These are phyloP conservation scores for Nomada lathburiana DNA, from an alignment of 2,888 invertebrate species.

Conservation along the genomic window DNA sequence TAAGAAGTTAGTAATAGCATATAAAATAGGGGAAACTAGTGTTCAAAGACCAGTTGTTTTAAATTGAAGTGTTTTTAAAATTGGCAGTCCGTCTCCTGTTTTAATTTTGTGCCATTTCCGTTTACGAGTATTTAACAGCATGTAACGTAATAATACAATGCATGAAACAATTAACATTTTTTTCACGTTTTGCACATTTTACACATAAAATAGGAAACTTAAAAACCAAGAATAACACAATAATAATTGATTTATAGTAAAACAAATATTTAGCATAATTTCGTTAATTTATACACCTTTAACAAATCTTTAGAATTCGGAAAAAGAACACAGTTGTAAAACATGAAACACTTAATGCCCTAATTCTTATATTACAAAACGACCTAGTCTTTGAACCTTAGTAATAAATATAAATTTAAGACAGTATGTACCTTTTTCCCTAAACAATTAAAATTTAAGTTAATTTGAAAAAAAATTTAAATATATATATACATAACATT, in stretches of 20 bases:
- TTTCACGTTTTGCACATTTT: background rate
- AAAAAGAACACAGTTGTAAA: background rate
- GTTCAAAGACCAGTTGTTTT: conserved; percentile 56
- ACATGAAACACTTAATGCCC: background rate
- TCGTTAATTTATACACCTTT: background rate
- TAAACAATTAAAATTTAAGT: conserved; percentile 34
- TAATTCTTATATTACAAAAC: background rate
- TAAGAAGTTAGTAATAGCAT: conserved; percentile 68
- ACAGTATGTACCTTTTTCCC: conserved; percentile 42
- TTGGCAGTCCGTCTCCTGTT: background rate
- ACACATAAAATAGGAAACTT: background rate
- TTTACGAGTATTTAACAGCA: too few relatives aligned
- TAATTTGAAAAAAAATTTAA: conserved; percentile 28
- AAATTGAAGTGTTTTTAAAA: background rate
- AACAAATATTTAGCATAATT: background rate
- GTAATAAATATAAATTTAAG: conserved; percentile 25
- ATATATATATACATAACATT: conserved; percentile 25
- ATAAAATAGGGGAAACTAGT: conserved; percentile 41
- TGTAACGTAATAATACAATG: background rate
- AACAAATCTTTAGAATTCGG: background rate
- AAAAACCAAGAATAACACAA: background rate
- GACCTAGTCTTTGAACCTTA: conserved; percentile 56
- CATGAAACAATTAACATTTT: background rate
- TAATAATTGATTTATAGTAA: conserved; percentile 9
- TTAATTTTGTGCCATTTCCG: background rate